Evolutionary conservation across 2,113 vertebrate species (phyloP).

Genomic region (Coracopsis vasa): DNA sequence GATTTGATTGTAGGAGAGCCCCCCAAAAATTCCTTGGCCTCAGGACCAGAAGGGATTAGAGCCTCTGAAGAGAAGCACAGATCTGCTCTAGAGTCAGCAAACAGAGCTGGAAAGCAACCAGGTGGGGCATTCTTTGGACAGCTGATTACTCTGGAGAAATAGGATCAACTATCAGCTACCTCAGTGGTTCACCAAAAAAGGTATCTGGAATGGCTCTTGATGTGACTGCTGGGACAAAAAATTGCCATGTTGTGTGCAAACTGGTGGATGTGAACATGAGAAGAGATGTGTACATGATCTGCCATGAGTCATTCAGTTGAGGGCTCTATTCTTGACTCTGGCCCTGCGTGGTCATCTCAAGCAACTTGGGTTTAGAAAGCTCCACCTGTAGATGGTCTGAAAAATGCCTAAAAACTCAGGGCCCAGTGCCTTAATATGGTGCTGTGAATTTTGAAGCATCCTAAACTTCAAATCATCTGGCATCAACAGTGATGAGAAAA

Average conservation of each 20-base stretch:
- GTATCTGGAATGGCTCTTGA: neutral
- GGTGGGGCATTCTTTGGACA: neutral
- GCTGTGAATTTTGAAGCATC: neutral
- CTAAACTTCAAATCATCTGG: neutral
- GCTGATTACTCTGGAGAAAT: neutral
- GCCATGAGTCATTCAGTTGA: neutral
- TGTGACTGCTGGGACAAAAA: neutral
- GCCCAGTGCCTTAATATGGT: neutral
- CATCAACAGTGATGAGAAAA: too few relatives aligned
- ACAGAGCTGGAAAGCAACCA: neutral
- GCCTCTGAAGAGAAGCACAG: neutral
- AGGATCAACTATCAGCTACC: neutral
- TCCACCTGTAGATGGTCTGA: neutral
- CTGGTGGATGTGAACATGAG: neutral
- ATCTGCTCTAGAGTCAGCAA: neutral
- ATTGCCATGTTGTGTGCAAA: neutral
- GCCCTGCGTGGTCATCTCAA: neutral
- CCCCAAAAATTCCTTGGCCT: rapidly evolving
- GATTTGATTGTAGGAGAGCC: neutral
- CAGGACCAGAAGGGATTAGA: neutral
- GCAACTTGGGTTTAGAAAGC: neutral
- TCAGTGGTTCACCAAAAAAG: neutral
- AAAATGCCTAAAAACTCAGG: neutral
- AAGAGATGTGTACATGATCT: neutral
- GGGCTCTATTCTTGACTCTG: neutral